Base-by-base conservation (phyloP, 2,888 invertebrate genomes). In the Gandaritis pyraliata region DNA sequence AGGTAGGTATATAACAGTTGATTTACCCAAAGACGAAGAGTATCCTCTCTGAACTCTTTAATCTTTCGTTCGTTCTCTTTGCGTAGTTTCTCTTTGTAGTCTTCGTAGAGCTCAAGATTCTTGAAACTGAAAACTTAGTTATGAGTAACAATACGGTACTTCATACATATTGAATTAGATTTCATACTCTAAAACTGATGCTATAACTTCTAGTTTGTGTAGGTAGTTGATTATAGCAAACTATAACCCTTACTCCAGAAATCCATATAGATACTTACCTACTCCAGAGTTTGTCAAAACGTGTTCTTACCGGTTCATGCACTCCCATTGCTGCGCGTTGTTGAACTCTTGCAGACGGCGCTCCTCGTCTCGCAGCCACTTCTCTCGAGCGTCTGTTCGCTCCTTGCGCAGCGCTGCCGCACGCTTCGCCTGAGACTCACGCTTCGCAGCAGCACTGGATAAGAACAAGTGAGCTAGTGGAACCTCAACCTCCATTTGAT, bases 261-360 rank as follows among this genome's bases (percentile, higher is more conserved):
- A 23, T 23, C n/a, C n/a, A 33, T 33, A 6, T 33, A 33, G 1
- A 7, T 33, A 33, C 23, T 6, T 23, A 23, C 23, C 23, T 23
- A 23, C 23, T 23, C 3, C 23, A 23, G 10, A 8, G 10, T 10
- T 0, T 10, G 33, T 11, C 10, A 10, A 33, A 6, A 8, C 1
- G 10, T 0, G 10, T 33, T 33, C 33, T 33, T 16, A 86, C 90
- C 89, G 86, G 75, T 94, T 94, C 79, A 94, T 81, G 72, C 94
- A 83, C 62, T 93, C 92, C 93, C 94, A 94, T 73, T 92, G 92
- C 39, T 83, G 77, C 69, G 81, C 72, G 66, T 93, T 93, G 64
- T 85, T 72, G 61, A 82, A 71, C 48, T 87, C 81, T 60, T 80
- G 82, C 61, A 80, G 61, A 0, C 83, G 73, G 54, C 71, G 76